Evolutionary conservation across 1,140 invertebrate species (phyloP).

Genomic region (Micrasema minimum): DNA sequence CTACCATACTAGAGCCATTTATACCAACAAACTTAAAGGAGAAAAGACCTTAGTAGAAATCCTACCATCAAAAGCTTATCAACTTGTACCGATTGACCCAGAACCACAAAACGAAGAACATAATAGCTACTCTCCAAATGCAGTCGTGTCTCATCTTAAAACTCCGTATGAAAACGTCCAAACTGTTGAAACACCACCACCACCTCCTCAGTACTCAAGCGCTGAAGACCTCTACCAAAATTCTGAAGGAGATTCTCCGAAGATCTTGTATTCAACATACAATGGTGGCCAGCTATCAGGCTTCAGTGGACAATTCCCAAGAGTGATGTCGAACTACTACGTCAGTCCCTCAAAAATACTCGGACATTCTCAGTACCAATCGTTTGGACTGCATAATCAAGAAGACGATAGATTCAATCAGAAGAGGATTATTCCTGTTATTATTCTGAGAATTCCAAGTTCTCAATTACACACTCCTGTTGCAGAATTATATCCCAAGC

Average conservation of each 20-base stretch:
- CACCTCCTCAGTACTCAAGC: slow-evolving; percentile 50
- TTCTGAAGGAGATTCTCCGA: slow-evolving; percentile 49
- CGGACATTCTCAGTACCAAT: slow-evolving; percentile 62
- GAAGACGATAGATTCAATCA: slow-evolving; percentile 57
- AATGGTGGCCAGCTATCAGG: slow-evolving; percentile 62
- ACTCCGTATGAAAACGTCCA: slow-evolving; percentile 56
- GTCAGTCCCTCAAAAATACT: slow-evolving; percentile 62
- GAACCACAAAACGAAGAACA: slow-evolving; percentile 57
- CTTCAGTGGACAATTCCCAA: slow-evolving; percentile 63
- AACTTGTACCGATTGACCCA: slow-evolving; percentile 58
- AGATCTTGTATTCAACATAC: slow-evolving; percentile 63
- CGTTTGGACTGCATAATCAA: slow-evolving; percentile 58
- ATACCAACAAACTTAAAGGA: slow-evolving; percentile 39
- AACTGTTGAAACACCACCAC: slow-evolving; percentile 54
- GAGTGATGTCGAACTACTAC: slow-evolving; percentile 63
- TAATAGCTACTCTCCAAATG: slow-evolving; percentile 56
- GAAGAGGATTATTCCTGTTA: slow-evolving; percentile 66
- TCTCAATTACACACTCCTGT: slow-evolving; percentile 67
- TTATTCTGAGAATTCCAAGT: slow-evolving; percentile 68
- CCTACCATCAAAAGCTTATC: slow-evolving; percentile 64
- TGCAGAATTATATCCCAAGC: slow-evolving; percentile 66
- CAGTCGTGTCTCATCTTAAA: slow-evolving; percentile 56
- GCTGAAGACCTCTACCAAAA: slow-evolving; percentile 42
- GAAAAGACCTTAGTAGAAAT: slow-evolving; percentile 59
- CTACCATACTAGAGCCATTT: slow-evolving; percentile 37